Base-by-base conservation (phyloP, 2,888 invertebrate species). In the Pogonocherus hispidulus region DNA sequence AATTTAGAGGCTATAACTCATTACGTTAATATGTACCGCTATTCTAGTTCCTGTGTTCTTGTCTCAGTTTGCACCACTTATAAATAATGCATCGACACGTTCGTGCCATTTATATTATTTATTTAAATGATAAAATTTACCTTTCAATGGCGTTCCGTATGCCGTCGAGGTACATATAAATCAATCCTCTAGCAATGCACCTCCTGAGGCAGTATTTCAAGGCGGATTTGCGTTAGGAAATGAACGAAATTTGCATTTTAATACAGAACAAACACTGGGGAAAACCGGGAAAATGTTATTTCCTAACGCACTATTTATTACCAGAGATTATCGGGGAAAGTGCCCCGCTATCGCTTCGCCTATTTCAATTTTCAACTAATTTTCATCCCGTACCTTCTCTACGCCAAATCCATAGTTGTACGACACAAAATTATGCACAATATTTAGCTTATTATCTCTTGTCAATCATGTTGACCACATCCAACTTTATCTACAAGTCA, bases 171-270 rank as follows among this genome's bases (percentile, higher is more conserved):
- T 47, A 77, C 75, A 75, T 54, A 78, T 78, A 76, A 78, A 76
- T 78, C 78, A 78, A 76, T 78, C 74, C 70, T n/a, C 19, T 1
- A 27, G 62, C 65, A 56, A 44, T 62, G 62, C 69, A 46, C 37
- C 56, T 57, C 54, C 66, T 62, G 56, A 55, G 63, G 73, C 76
- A 69, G 78, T 79, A 79, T 78, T 79, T 79, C 77, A 77, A 72
- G 70, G 66, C 52, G 68, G 77, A 80, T 80, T 78, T 79, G 79
- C 76, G 76, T 74, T 67, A 79, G 80, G 80, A 81, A 81, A 81
- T 81, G 80, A 79, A 79, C 70, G 71, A 78, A 79, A 81, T 81
- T 80, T 80, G 74, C 80, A 81, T 81, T 80, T 81, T 79, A 78
- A 81, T 81, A 75, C 79, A 77, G 73, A 76, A 79, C 77, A 79